phyloP scores from a whole-genome alignment of 2,888 invertebrate genomes.

The Drosophila mimica region DNA sequence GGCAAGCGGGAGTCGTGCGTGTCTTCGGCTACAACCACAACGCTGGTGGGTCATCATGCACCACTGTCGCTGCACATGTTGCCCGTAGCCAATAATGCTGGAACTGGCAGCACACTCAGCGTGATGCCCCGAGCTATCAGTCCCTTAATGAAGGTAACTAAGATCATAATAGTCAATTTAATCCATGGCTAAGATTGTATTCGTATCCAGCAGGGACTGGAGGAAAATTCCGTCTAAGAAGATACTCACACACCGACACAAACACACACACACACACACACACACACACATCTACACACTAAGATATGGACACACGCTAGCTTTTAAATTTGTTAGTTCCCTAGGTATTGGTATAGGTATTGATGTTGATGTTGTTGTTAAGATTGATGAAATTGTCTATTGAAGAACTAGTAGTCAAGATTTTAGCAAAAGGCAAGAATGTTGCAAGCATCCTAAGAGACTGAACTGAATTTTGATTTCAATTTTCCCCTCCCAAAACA shows the following conservation, averaged over 20 bases:
- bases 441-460: conserved; percentile 74
- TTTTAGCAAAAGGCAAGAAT: conserved; percentile 59
- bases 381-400: conserved; percentile 39
- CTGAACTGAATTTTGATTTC: conserved; percentile 73
- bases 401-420: conserved; percentile 53
- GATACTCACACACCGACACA: background rate
- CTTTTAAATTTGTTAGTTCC: conserved; percentile 38
- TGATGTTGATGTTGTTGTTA: conserved; percentile 22
- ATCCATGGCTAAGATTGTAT: conserved; percentile 10
- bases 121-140: conserved; percentile 83
- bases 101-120: conserved; percentile 70
- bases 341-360: conserved; percentile 28
- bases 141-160: conserved; percentile 84
- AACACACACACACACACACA: background rate
- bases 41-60: conserved; percentile 87
- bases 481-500: conserved; percentile 16
- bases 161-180: background rate
- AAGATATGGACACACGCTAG: conserved; percentile 2
- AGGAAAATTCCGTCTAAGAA: conserved; percentile 83
- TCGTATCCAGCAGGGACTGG: conserved; percentile 81
- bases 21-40: conserved; percentile 92
- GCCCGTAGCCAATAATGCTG: conserved; percentile 59
- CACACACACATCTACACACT: background rate
- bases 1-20: conserved; percentile 90
- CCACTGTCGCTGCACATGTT: conserved; percentile 82